Base-by-base conservation (phyloP, 2,888 invertebrate genomes). In the Acleris laterana region DNA sequence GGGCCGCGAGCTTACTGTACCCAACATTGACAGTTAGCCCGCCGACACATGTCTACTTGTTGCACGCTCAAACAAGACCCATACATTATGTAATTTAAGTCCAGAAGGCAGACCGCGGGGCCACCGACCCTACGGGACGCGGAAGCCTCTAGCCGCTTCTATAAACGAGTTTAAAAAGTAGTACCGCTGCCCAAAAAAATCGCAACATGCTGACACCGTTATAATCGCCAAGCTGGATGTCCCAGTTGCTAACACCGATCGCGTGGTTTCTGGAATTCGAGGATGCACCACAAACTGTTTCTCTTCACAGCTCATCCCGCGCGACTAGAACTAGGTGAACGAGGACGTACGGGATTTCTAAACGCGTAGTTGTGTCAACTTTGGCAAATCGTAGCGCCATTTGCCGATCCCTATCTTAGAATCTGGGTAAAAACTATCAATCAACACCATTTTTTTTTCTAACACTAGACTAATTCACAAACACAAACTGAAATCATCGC, bases 161-260 rank as follows among this genome's bases (percentile, higher is more conserved):
- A 91, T 88, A 92, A 93, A 93, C 93, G 91, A 92, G 93, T 93
- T 93, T 93, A 92, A 90, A 91, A 93, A 92, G 93, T 90, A 92
- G 93, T 90, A 91, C 92, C 93, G 91, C 93, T 92, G 88, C 87
- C 93, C 93, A 93, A 93, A 93, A 93, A 93, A 93, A 93, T 93
- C 92, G 92, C 93, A 92, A 93, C 93, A 93, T 93, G 93, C 91
- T 93, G 93, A 92, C 93, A 93, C 93, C 93, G 93, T 93, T 93
- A 93, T 90, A 90, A 89, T 91, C 91, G 93, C 93, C 93, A 90
- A 89, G 90, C 89, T 91, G 93, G 93, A 91, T 91, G 93, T 89
- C 89, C 93, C 88, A 91, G 88, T 90, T 93, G 91, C 87, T 88
- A 87, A 85, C 83, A 86, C 85, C 83, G 87, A 81, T 87, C 82